Percentiles rank a stretch among this genome's conserved stretches.
Conservation (phyloP, 2,888 invertebrate genomes). For the Lasius fuliginosus region DNA sequence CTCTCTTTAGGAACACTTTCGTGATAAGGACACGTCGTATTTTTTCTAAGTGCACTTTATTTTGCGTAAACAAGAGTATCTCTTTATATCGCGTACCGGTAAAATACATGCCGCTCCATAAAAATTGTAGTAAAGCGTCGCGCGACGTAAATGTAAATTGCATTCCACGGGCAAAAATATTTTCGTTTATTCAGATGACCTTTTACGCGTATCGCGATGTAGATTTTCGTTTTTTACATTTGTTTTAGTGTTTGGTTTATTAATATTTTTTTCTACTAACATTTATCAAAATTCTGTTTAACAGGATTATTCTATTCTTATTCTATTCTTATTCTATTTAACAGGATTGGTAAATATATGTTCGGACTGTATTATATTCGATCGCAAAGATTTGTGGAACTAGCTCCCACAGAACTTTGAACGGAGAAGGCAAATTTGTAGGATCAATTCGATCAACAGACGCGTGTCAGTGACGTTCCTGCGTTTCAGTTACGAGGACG, state of each 20-base stretch:
- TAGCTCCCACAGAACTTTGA: neutral
- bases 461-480: slow-evolving; percentile 43
- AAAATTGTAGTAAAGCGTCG: slow-evolving; percentile 28
- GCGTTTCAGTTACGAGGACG: slow-evolving; percentile 21
- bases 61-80: slow-evolving; percentile 54
- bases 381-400: neutral
- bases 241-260: neutral
- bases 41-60: slow-evolving; percentile 51
- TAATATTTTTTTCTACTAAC: neutral
- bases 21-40: slow-evolving; percentile 36
- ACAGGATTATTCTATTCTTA: too few relatives aligned
- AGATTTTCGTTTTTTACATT: slow-evolving; percentile 31
- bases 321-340: too few relatives aligned
- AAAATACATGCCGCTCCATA: slow-evolving; percentile 40
- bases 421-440: neutral
- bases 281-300: slow-evolving; percentile 16
- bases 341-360: neutral
- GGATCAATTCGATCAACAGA: slow-evolving; percentile 28
- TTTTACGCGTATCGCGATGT: neutral
- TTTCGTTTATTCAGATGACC: slow-evolving; percentile 26
- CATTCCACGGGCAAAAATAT: slow-evolving; percentile 43
- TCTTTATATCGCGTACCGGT: slow-evolving; percentile 36
- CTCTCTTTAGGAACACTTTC: slow-evolving; percentile 8
- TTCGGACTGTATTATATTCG: neutral
- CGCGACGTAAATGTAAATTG: slow-evolving; percentile 53